Percentiles rank a stretch among this genome's conserved stretches.
phyloP scores from a whole-genome alignment of 2,888 invertebrate genomes.

The Psylliodes chrysocephalus region DNA sequence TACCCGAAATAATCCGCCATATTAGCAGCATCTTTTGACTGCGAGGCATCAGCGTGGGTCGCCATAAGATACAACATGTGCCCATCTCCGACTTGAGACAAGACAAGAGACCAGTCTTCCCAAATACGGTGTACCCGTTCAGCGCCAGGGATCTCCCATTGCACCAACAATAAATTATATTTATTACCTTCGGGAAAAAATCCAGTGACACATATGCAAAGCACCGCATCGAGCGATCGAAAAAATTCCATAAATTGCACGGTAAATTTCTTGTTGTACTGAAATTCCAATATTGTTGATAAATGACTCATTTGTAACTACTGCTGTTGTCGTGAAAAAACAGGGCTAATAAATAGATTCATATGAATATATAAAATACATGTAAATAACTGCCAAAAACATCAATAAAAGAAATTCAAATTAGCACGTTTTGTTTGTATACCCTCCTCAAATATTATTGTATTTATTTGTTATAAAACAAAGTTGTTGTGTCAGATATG shows the following conservation, averaged over 20 bases:
- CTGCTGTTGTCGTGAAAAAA: neutral
- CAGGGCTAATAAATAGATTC: too few relatives aligned
- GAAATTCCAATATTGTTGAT: neutral
- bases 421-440: too few relatives aligned
- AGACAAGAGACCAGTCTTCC: slow-evolving; percentile 53
- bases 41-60: slow-evolving; percentile 38
- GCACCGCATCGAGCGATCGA: slow-evolving; percentile 27
- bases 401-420: too few relatives aligned
- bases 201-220: slow-evolving; percentile 53
- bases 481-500: too few relatives aligned
- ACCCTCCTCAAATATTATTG: too few relatives aligned
- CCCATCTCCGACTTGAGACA: slow-evolving; percentile 32
- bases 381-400: too few relatives aligned
- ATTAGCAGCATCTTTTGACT: slow-evolving; percentile 36
- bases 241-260: slow-evolving; percentile 25
- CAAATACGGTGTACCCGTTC: slow-evolving; percentile 57
- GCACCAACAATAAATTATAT: slow-evolving; percentile 60
- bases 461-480: too few relatives aligned
- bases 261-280: slow-evolving; percentile 20
- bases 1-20: slow-evolving; percentile 31
- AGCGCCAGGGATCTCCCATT: slow-evolving; percentile 57
- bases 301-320: neutral
- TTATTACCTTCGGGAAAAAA: slow-evolving; percentile 57
- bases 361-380: too few relatives aligned
- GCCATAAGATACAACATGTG: slow-evolving; percentile 37